Base-by-base conservation (phyloP, 2,113 vertebrate genomes). In the Gulo gulo region DNA sequence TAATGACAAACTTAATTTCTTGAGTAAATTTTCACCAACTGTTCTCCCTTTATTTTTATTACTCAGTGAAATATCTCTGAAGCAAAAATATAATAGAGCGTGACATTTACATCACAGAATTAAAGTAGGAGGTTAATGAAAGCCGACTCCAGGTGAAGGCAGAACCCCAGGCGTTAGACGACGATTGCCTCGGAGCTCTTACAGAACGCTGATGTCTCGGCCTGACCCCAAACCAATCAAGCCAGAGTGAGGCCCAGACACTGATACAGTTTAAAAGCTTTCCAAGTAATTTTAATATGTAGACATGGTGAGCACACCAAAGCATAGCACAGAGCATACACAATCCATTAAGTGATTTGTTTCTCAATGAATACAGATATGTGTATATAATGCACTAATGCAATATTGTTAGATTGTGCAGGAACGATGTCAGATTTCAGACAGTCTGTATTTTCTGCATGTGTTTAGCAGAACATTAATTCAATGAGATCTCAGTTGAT, bases 1-100 rank as follows among this genome's bases (percentile, higher is more conserved):
- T 97, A 97, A 96, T 63, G 97, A 96, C 97, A 96, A 97, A 97
- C 94, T 87, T 97, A 97, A 98, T 98, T 97, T 97, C 97, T 93
- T 98, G 89, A 97, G 97, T 97, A 96, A 96, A 97, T 97, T 96
- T 82, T 76, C 92, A 92, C 97, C 98, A 97, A 98, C 97, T 97
- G 97, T 94, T 97, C 97, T 92, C 67, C 89, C 39, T 97, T 96
- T 95, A 94, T 92, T 97, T 96, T 97, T 87, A 98, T 97, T 95
- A 93, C 96, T 97, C 91, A 61, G 78, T 96, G 97, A 98, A 96
- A 96, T 91, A 92, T 78, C 93, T 87, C 79, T 21, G 61, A 93
- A 74, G 79, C 92, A 93, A 87, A 96, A 97, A 88, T 96, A 94
- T 90, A 95, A 96, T 65, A 93, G 79, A 59, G 95, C 73, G 12